phyloP scores from a whole-genome alignment of 1,140 invertebrate species.

The Yoshiicerus persimilis region DNA sequence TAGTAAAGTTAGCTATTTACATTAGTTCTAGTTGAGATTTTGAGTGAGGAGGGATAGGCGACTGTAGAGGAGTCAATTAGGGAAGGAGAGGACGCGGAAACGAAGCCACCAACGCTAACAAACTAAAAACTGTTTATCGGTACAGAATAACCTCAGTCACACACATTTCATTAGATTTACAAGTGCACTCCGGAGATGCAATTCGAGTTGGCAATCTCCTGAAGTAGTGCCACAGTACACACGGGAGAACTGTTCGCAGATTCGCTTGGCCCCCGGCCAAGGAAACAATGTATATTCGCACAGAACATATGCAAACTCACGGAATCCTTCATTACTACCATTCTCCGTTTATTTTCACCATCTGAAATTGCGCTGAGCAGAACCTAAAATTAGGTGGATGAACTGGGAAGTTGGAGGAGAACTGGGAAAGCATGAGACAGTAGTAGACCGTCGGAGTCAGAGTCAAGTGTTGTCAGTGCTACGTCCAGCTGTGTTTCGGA shows the following conservation, averaged over 20 bases:
- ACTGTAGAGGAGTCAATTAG: neutral
- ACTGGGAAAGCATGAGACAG: neutral
- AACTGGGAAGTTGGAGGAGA: constrained; percentile 8
- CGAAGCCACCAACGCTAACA: neutral
- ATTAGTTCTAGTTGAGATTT: neutral
- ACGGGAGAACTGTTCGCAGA: neutral
- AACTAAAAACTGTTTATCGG: neutral
- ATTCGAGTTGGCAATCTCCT: neutral
- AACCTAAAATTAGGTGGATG: constrained; percentile 26
- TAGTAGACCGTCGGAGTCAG: neutral
- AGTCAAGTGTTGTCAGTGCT: neutral
- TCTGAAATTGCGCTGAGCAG: constrained; percentile 2
- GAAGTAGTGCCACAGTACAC: neutral
- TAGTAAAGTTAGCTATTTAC: neutral
- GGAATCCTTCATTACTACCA: neutral
- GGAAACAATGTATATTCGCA: neutral
- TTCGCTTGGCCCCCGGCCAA: neutral
- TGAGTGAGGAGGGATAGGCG: neutral
- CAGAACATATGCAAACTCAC: neutral
- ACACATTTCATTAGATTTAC: neutral
- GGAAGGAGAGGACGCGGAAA: neutral
- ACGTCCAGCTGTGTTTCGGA: neutral
- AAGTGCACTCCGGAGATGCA: neutral
- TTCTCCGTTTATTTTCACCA: constrained; percentile 11
- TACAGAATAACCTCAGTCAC: neutral